A percentile compares a stretch with the other conserved stretches of the same genome.
These are phyloP conservation scores for Apomyelois bistriatella DNA, from an alignment of 2,888 invertebrate genomes.

Conservation along the genomic window DNA sequence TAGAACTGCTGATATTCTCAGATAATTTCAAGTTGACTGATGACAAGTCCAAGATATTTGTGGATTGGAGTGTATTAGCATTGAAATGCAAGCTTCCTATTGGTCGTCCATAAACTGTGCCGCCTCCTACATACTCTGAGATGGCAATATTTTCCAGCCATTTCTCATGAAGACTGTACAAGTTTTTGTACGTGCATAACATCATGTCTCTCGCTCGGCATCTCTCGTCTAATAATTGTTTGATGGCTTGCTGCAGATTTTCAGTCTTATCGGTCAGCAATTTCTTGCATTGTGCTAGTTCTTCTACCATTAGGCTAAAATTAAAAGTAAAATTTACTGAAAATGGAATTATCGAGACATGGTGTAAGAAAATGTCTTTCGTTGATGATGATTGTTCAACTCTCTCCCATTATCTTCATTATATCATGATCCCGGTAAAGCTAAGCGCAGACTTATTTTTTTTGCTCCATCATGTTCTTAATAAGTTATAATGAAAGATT, in stretches of 20 bases:
- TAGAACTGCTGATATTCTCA: constrained; percentile 76
- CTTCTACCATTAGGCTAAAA: constrained; percentile 94
- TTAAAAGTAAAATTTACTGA: constrained; percentile 13
- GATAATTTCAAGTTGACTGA: constrained; percentile 82
- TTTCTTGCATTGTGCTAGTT: constrained; percentile 92
- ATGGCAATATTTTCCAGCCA: constrained; percentile 69
- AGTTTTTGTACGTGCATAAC: constrained; percentile 82
- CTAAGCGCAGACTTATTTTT: too few species aligned
- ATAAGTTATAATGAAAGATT: too few species aligned
- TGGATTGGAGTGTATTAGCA: constrained; percentile 69
- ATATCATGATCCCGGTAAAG: too few species aligned
- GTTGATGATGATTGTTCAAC: too few species aligned
- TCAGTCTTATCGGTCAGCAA: constrained; percentile 85
- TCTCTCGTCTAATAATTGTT: constrained; percentile 85
- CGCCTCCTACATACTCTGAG: constrained; percentile 59
- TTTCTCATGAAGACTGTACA: constrained; percentile 70
- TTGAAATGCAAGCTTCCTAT: constrained; percentile 76
- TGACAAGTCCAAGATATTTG: constrained; percentile 83
- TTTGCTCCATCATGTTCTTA: too few species aligned
- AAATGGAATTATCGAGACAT: too few species aligned
- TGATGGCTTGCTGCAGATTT: constrained; percentile 84
- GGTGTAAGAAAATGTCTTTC: too few species aligned
- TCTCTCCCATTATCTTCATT: too few species aligned
- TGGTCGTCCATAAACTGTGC: constrained; percentile 55
- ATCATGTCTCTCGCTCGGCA: constrained; percentile 82